A percentile compares a stretch with the other conserved stretches of the same genome.
Conservation (phyloP, 2,113 vertebrate genomes). For the Tautogolabrus adspersus region DNA sequence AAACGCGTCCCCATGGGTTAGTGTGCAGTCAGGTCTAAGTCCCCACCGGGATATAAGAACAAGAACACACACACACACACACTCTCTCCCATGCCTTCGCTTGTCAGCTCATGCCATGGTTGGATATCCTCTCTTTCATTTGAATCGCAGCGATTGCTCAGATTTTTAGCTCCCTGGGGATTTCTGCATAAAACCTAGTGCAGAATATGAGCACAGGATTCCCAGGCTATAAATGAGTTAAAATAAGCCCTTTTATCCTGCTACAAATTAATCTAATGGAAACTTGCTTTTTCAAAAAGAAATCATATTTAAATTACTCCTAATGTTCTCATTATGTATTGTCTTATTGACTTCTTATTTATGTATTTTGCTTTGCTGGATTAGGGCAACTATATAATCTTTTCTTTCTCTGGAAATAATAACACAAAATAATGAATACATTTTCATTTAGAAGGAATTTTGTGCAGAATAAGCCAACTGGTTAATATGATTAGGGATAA, state of each 20-base stretch:
- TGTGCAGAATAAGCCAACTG: too few species aligned
- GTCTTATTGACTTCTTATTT: background rate
- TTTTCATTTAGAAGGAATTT: too few species aligned
- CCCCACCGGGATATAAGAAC: too few species aligned
- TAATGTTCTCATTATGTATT: slow-evolving; percentile 43
- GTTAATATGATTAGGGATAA: too few species aligned
- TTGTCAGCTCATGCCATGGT: slow-evolving; percentile 39
- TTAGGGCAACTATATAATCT: too few species aligned
- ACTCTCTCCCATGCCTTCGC: background rate
- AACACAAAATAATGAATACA: too few species aligned
- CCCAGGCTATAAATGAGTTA: slow-evolving; percentile 21
- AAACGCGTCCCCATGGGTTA: too few species aligned
- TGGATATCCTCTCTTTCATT: slow-evolving; percentile 50
- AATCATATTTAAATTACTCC: background rate
- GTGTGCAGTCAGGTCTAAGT: too few species aligned
- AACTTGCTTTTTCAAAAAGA: slow-evolving; percentile 15
- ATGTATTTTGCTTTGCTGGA: too few species aligned
- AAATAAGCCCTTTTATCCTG: slow-evolving; percentile 34
- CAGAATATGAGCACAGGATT: slow-evolving; percentile 48
- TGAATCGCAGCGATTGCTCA: slow-evolving; percentile 57
- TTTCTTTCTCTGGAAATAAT: too few species aligned
- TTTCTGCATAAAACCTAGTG: slow-evolving; percentile 58
- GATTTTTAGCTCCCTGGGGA: slow-evolving; percentile 47
- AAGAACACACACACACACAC: slow-evolving; percentile 20
- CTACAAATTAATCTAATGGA: slow-evolving; percentile 5